These are phyloP conservation scores for Siphamia tubifer DNA, from an alignment of 2,113 vertebrate species.

Conservation along the genomic window DNA sequence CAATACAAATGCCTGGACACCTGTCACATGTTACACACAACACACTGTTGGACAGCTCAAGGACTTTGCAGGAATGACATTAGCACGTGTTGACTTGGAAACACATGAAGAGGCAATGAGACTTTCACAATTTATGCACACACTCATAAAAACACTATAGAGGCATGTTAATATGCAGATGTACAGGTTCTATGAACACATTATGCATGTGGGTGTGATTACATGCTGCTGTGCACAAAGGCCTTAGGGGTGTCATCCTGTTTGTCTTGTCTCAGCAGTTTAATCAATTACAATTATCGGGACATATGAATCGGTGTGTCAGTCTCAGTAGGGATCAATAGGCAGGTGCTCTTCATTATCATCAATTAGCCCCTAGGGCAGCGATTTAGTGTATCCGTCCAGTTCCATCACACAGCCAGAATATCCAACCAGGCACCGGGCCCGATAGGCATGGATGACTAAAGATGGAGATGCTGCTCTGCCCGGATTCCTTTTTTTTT, in stretches of 20 bases:
- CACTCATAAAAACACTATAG: neutral
- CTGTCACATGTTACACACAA: slow-evolving; percentile 35
- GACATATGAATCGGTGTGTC: slow-evolving; percentile 46
- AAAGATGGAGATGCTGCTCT: neutral
- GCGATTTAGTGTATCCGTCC: slow-evolving; percentile 1
- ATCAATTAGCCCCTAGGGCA: slow-evolving; percentile 39
- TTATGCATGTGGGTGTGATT: neutral
- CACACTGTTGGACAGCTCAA: slow-evolving; percentile 39
- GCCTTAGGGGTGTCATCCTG: slow-evolving; percentile 4
- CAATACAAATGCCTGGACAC: slow-evolving; percentile 41
- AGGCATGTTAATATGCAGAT: neutral
- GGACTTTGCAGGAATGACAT: slow-evolving; percentile 42
- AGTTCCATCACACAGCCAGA: slow-evolving; percentile 1
- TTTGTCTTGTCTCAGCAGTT: slow-evolving; percentile 33
- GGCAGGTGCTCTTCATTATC: slow-evolving; percentile 41
- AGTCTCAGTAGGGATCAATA: slow-evolving; percentile 46
- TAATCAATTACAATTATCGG: slow-evolving; percentile 54
- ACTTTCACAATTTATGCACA: neutral
- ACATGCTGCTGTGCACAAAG: neutral
- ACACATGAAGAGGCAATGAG: slow-evolving; percentile 7
- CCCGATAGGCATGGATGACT: neutral
- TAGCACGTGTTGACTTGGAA: neutral
- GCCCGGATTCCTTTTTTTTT: neutral
- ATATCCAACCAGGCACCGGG: slow-evolving; percentile 2
- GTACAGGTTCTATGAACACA: neutral